Percentiles rank a stretch among this genome's conserved stretches.
phyloP scores from a whole-genome alignment of 2,797 vertebrate species.

The Poecilia gillii region DNA sequence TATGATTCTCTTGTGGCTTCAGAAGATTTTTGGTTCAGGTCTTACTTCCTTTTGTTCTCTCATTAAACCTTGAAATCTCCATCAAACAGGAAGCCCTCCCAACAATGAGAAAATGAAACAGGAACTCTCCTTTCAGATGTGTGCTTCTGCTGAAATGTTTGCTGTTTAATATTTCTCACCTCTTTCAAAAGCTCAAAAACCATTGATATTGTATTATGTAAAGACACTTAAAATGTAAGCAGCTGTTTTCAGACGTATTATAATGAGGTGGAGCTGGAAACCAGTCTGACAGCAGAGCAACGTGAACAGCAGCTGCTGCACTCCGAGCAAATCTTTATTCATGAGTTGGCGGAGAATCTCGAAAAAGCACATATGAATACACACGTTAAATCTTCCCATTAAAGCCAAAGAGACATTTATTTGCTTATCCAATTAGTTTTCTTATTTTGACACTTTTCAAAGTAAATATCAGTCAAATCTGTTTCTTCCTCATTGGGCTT shows the following conservation, averaged over 20 bases:
- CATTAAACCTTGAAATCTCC: background rate
- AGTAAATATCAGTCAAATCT: constrained; percentile 21
- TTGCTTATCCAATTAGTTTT: constrained; percentile 37
- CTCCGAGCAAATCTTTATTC: constrained; percentile 68
- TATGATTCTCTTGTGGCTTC: background rate
- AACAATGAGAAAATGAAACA: constrained; percentile 3
- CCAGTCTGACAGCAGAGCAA: constrained; percentile 57
- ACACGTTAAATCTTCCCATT: constrained; percentile 15
- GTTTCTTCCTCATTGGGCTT: background rate
- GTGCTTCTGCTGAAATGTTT: constrained; percentile 14
- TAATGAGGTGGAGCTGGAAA: constrained; percentile 62
- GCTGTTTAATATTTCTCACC: constrained; percentile 8
- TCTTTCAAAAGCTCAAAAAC: constrained; percentile 18
- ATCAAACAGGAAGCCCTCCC: background rate
- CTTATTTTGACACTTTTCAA: constrained; percentile 31
- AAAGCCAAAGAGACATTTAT: constrained; percentile 16
- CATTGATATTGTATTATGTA: constrained; percentile 42
- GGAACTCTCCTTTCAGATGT: background rate
- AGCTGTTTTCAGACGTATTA: constrained; percentile 51
- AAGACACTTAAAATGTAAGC: constrained; percentile 57
- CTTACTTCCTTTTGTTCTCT: background rate
- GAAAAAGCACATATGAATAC: constrained; percentile 19
- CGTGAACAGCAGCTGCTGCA: constrained; percentile 68
- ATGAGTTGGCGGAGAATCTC: constrained; percentile 46
- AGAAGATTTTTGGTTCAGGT: background rate